Percentiles rank a stretch among this genome's conserved stretches.
These are phyloP conservation scores for Anoplius nigerrimus DNA, from an alignment of 2,888 invertebrate genomes.

Conservation along the genomic window DNA sequence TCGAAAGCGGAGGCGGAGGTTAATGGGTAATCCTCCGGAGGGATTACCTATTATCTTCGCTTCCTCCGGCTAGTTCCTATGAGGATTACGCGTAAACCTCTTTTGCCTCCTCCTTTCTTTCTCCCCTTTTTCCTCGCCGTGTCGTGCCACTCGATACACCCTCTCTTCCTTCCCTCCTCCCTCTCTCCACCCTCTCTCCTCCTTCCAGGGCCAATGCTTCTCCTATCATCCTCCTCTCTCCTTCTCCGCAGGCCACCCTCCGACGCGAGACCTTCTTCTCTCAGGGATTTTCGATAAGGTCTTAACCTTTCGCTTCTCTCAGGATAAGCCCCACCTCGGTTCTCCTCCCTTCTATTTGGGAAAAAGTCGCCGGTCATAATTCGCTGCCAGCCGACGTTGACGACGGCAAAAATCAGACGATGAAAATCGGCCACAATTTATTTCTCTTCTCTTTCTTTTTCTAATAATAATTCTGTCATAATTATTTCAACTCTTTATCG, in stretches of 20 bases:
- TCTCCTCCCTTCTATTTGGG: background rate
- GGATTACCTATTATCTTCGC: constrained; percentile 55
- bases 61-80: constrained; percentile 32
- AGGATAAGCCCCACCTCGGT: constrained; percentile 20
- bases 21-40: constrained; percentile 48
- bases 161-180: background rate
- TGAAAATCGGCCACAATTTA: no score
- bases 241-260: constrained; percentile 21
- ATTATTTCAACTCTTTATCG: no score
- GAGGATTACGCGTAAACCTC: constrained; percentile 38
- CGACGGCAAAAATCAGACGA: no score
- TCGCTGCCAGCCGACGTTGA: no score
- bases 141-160: constrained; percentile 19
- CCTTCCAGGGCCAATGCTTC: constrained; percentile 14
- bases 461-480: no score
- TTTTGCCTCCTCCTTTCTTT: constrained; percentile 1
- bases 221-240: constrained; percentile 11
- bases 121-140: constrained; percentile 7
- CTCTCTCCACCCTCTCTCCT: constrained; percentile 16
- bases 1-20: constrained; percentile 25
- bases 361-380: no score
- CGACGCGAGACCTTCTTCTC: constrained; percentile 32
- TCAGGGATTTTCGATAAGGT: constrained; percentile 31
- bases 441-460: no score
- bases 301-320: constrained; percentile 26